A percentile compares a stretch with the other conserved stretches of the same genome.
Conservation (phyloP, 2,113 vertebrate genomes). For the Columba janthina region DNA sequence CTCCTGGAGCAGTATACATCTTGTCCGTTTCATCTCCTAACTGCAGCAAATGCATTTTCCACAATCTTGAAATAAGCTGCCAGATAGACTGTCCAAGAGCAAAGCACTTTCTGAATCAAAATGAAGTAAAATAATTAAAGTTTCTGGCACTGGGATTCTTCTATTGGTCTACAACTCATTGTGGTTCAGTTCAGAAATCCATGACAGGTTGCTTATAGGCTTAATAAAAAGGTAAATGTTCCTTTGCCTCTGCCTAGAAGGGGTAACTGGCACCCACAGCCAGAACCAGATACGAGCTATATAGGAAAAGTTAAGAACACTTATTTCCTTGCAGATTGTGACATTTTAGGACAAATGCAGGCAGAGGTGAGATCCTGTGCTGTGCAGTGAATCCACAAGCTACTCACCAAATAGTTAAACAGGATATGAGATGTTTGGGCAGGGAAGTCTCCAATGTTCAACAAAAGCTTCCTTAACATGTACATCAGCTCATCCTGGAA, state of each 20-base stretch:
- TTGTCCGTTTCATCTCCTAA: background rate
- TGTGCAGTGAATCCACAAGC: background rate
- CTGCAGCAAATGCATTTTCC: background rate
- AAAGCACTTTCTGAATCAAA: background rate
- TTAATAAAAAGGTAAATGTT: background rate
- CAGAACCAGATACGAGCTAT: background rate
- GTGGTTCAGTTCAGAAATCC: background rate
- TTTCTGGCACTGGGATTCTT: background rate
- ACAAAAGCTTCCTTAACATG: constrained; percentile 94
- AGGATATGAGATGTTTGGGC: constrained; percentile 98
- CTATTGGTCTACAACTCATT: background rate
- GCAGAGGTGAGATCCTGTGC: background rate
- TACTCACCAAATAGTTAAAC: constrained; percentile 96
- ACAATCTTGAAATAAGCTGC: background rate
- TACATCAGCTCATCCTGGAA: constrained; percentile 96
- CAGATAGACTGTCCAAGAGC: background rate
- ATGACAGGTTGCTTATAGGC: background rate
- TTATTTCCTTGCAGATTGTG: background rate
- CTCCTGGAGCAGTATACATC: background rate
- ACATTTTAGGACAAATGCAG: background rate
- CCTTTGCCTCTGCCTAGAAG: background rate
- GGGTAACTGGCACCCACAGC: background rate
- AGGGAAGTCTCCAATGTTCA: constrained; percentile 97
- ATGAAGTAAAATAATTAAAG: background rate
- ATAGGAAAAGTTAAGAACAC: background rate